Percentiles rank a stretch among this genome's conserved stretches.
These are phyloP conservation scores for Trematocara unimaculatum DNA, from an alignment of 2,113 vertebrate species.

Conservation along the genomic window DNA sequence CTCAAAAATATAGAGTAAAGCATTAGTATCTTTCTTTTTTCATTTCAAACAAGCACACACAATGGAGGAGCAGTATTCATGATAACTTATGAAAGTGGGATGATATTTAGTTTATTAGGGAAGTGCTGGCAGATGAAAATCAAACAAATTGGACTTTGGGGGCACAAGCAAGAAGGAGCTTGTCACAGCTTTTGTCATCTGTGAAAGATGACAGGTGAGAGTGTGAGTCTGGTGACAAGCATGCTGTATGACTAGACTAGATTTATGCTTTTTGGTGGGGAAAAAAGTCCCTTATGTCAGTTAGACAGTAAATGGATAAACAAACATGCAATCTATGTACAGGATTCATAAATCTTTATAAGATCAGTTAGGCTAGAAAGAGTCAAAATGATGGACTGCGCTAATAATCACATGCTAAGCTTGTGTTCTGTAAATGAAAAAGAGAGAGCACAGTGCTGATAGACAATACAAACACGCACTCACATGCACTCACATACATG, in stretches of 20 bases:
- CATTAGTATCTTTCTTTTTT: neutral
- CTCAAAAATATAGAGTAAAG: neutral
- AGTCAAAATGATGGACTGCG: conserved; percentile 48
- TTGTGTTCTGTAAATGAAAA: conserved; percentile 26
- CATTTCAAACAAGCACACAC: neutral
- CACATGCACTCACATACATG: neutral
- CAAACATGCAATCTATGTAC: neutral
- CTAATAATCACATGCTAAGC: conserved; percentile 50
- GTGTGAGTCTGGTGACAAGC: neutral
- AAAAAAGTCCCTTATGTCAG: neutral
- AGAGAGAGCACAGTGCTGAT: neutral
- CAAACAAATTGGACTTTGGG: conserved; percentile 12
- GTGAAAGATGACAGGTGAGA: conserved; percentile 12
- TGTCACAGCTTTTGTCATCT: conserved; percentile 2
- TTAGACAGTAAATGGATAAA: conserved; percentile 26
- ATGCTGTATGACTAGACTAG: neutral
- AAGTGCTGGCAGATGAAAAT: neutral
- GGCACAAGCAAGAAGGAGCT: neutral
- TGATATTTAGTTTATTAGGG: neutral
- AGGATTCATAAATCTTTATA: conserved; percentile 32
- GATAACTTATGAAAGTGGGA: neutral
- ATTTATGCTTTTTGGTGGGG: neutral
- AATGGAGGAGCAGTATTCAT: neutral
- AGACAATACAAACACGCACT: neutral
- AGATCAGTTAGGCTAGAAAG: conserved; percentile 30